phyloP scores from a whole-genome alignment of 1,140 invertebrate genomes.

The Drosophila murphyi region DNA sequence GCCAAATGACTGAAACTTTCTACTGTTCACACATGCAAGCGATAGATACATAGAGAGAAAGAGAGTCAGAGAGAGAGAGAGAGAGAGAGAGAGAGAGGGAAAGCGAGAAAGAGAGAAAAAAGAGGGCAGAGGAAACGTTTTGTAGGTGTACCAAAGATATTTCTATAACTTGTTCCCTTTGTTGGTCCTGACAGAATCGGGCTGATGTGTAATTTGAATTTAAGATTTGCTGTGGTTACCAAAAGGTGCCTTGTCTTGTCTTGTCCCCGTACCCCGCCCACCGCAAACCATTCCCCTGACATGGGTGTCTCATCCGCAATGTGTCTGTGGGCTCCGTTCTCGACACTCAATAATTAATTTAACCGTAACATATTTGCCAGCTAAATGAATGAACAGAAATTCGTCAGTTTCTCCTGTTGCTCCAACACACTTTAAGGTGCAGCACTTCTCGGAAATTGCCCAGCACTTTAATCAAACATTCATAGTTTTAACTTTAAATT shows the following conservation, averaged over 20 bases:
- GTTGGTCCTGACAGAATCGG: slow-evolving; percentile 62
- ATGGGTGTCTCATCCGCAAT: slow-evolving; percentile 32
- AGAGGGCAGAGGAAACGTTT: background rate
- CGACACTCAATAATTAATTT: slow-evolving; percentile 76
- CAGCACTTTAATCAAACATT: slow-evolving; percentile 73
- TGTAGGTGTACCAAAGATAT: slow-evolving; percentile 55
- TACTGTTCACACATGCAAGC: slow-evolving; percentile 14
- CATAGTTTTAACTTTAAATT: slow-evolving; percentile 79
- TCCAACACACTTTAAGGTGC: slow-evolving; percentile 18
- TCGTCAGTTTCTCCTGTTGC: background rate
- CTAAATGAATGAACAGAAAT: slow-evolving; percentile 40
- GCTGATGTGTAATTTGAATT: slow-evolving; percentile 80
- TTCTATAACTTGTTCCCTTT: slow-evolving; percentile 76
- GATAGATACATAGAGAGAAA: background rate
- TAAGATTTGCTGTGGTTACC: slow-evolving; percentile 76
- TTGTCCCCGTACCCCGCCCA: background rate
- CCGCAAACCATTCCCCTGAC: background rate
- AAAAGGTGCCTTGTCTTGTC: slow-evolving; percentile 58
- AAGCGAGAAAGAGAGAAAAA: background rate
- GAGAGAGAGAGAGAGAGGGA: background rate
- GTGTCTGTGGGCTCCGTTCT: slow-evolving; percentile 28
- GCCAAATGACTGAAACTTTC: slow-evolving; percentile 57
- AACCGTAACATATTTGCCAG: slow-evolving; percentile 63
- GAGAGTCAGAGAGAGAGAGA: slow-evolving; percentile 3
- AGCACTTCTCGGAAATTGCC: slow-evolving; percentile 19